A percentile compares a stretch with the other conserved stretches of the same genome.
phyloP scores from a whole-genome alignment of 2,113 vertebrate genomes.

The Campylorhamphus procurvoides region DNA sequence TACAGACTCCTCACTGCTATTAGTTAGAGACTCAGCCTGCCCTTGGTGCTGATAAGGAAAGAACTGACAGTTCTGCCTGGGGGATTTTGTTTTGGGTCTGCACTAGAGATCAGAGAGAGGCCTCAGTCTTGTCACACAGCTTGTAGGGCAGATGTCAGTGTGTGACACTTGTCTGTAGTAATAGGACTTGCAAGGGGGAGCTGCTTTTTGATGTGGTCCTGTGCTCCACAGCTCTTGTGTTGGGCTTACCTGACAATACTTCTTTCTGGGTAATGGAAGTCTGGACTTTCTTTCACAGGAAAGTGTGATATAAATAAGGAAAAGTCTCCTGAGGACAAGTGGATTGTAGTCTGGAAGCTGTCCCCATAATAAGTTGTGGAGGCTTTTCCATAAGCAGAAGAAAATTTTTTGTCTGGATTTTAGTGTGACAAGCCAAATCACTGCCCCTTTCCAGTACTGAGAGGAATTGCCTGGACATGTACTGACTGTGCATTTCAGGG shows the following conservation, averaged over 20 bases:
- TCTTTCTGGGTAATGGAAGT: background rate
- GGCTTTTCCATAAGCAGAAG: background rate
- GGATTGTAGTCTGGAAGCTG: background rate
- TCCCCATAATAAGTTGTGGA: background rate
- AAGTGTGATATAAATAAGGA: background rate
- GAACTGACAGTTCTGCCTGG: background rate
- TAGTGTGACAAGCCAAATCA: background rate
- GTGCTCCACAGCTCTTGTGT: accelerated
- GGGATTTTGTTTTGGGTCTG: background rate
- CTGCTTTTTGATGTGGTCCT: background rate
- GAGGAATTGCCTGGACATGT: background rate
- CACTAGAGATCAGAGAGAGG: background rate
- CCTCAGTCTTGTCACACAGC: background rate
- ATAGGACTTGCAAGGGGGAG: background rate
- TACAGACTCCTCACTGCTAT: background rate
- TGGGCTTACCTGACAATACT: background rate
- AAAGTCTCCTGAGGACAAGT: background rate
- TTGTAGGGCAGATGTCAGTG: background rate
- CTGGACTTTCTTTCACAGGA: background rate
- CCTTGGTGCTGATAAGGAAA: background rate
- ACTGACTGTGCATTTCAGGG: background rate
- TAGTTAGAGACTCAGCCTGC: background rate
- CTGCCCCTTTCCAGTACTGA: background rate
- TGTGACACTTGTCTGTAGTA: background rate
- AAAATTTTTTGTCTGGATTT: background rate